Evolutionary conservation across 2,888 invertebrate genomes (phyloP), one percentile per base, ranked within the genome.

Genomic region (Amphipoea lucens): DNA sequence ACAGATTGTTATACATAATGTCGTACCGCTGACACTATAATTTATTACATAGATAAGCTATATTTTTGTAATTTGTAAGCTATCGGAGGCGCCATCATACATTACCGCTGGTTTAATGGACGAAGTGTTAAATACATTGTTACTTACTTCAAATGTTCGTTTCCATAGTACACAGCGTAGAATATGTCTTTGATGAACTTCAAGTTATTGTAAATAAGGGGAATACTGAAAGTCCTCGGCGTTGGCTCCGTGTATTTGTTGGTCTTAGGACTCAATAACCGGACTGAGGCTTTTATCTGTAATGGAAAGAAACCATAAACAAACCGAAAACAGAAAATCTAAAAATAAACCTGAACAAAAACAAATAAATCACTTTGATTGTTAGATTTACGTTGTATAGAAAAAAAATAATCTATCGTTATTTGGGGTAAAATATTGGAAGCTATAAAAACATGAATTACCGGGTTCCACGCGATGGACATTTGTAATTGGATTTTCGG

Each of bases 401-500:
- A 67, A 81, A 65, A 48, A 78, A 66, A 40, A 78, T 29, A 63
- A 57, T 57, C 29, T 45, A 73, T 42, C 23, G n/a, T 36, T 54
- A 70, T 78, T 69, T 63, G 40, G 12, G n/a, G 48, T 81, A 72
- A 84, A 84, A 65, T 23, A 83, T 76, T 76, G 66, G 62, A 20
- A 70, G 69, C 63, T 74, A 76, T 76, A 76, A 74, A 69, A 79
- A 48, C 42, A 75, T 86, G 45, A 80, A 90, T 94, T 91, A 97
- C 96, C 90, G 96, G 96, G 88, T 97, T 96, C 96, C 96, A 97
- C 36, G 92, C 95, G 9, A 96, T 89, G 23, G 95, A 94, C 96
- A 96, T 96, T 90, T 96, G 96, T 81, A 97, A 83, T 62, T 95
- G 90, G 82, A 97, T 93, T 85, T 96, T 93, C 0, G 96, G 96